phyloP scores from a whole-genome alignment of 1,140 invertebrate species.

The Leptinotarsa defecta region DNA sequence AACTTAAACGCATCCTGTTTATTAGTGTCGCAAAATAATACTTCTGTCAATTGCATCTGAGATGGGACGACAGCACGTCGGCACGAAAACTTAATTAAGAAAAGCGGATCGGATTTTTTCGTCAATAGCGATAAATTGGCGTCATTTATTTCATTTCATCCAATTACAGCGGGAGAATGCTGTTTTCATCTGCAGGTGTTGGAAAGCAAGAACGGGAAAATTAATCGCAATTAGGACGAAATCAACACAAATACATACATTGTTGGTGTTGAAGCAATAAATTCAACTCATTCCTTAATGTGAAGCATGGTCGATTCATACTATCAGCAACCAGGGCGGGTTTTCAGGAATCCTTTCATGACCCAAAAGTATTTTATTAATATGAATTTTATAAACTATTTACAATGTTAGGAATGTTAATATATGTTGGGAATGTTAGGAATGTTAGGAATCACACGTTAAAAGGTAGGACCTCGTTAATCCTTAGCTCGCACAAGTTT shows the following conservation, averaged over 20 bases:
- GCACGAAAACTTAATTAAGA: background rate
- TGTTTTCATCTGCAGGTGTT: constrained; percentile 6
- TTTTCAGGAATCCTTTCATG: too few relatives aligned
- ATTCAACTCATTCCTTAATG: background rate
- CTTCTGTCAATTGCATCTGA: background rate
- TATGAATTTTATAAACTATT: too few relatives aligned
- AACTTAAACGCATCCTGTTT: background rate
- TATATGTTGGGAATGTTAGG: too few relatives aligned
- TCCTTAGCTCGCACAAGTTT: too few relatives aligned
- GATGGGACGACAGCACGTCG: background rate
- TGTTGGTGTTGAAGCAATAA: background rate
- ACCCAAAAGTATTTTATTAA: too few relatives aligned
- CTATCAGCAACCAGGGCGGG: too few relatives aligned
- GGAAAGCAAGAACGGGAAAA: background rate
- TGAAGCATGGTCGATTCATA: too few relatives aligned
- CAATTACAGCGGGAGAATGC: background rate
- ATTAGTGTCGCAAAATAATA: background rate
- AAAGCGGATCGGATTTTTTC: background rate
- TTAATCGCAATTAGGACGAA: background rate
- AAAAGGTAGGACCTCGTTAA: too few relatives aligned
- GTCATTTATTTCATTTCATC: constrained; percentile 6
- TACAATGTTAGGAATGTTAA: too few relatives aligned
- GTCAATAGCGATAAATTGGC: background rate
- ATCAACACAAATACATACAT: constrained; percentile 6
- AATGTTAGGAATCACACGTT: too few relatives aligned